Conservation (phyloP, 37 sponge, comb jelly and placozoan species). For the Halisarca cf. caerulea region DNA sequence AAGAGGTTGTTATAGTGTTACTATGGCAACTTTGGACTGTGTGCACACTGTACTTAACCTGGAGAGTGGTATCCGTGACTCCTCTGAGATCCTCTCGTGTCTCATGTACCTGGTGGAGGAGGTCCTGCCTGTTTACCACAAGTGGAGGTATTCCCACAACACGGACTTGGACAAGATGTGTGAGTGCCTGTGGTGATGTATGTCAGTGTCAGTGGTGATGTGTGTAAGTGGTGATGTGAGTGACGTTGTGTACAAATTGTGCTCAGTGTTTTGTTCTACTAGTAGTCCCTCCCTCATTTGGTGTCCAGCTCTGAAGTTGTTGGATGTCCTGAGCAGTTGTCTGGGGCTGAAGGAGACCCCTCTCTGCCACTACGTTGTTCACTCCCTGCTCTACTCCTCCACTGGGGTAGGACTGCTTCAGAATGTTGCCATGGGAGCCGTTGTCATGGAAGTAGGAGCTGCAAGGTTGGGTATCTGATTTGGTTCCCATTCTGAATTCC, state of each 20-base stretch:
- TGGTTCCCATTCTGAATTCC: background rate
- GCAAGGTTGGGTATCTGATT: background rate
- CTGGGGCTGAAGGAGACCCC: slow-evolving; percentile 16
- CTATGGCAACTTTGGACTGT: slow-evolving; percentile 77
- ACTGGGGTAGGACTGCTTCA: slow-evolving; percentile 45
- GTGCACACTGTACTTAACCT: slow-evolving; percentile 25
- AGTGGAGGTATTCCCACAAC: slow-evolving; percentile 53
- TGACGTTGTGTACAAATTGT: too few species aligned
- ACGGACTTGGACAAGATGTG: slow-evolving; percentile 51
- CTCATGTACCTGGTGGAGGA: slow-evolving; percentile 62
- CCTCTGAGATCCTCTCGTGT: slow-evolving; percentile 52
- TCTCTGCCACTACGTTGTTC: slow-evolving; percentile 26
- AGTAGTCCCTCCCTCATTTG: background rate
- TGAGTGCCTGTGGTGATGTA: background rate
- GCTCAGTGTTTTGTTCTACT: too few species aligned
- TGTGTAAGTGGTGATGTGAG: too few species aligned
- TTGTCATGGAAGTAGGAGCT: slow-evolving; percentile 31
- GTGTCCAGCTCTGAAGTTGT: background rate
- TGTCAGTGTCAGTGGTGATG: background rate
- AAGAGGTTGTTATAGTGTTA: slow-evolving; percentile 59
- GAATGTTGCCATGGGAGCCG: slow-evolving; percentile 49
- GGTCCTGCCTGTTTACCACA: slow-evolving; percentile 55
- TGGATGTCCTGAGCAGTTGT: background rate
- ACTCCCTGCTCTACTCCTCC: slow-evolving; percentile 40
- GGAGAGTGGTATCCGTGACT: background rate